These are phyloP conservation scores for Pao palembangensis DNA, from an alignment of 2,113 vertebrate genomes.

Conservation along the genomic window DNA sequence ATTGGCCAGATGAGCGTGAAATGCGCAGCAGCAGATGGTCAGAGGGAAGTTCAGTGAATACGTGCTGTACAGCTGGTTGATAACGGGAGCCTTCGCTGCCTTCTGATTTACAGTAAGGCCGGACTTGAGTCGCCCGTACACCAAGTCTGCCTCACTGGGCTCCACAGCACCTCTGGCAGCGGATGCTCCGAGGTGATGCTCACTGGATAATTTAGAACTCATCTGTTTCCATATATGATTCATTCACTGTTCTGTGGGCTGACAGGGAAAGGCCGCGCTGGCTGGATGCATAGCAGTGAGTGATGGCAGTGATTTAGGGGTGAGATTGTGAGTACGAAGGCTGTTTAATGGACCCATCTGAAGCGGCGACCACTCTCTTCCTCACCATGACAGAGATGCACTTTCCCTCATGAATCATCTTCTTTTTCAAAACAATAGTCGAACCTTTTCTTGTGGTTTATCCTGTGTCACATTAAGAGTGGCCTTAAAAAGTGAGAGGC, in stretches of 20 bases:
- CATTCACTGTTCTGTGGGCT: slow-evolving; percentile 28
- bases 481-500: too few relatives aligned
- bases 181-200: not conserved
- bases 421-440: not conserved
- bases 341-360: slow-evolving; percentile 48
- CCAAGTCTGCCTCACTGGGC: slow-evolving; percentile 9
- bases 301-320: slow-evolving; percentile 42
- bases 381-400: slow-evolving; percentile 7
- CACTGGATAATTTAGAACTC: slow-evolving; percentile 31
- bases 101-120: slow-evolving; percentile 30
- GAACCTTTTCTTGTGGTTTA: not conserved
- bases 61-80: slow-evolving; percentile 32
- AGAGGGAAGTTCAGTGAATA: slow-evolving; percentile 19
- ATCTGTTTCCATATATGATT: slow-evolving; percentile 35
- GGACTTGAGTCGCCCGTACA: not conserved
- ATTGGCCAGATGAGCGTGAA: slow-evolving; percentile 9
- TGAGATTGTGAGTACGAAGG: slow-evolving; percentile 28
- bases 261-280: slow-evolving; percentile 13
- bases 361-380: slow-evolving; percentile 9
- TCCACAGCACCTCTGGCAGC: slow-evolving; percentile 2
- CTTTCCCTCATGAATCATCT: slow-evolving; percentile 27
- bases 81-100: slow-evolving; percentile 29
- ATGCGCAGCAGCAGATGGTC: slow-evolving; percentile 30
- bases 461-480: slow-evolving; percentile 4
- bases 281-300: slow-evolving; percentile 15